Conservation (phyloP, 2,888 invertebrate species). For the Polydesmus complanatus region DNA sequence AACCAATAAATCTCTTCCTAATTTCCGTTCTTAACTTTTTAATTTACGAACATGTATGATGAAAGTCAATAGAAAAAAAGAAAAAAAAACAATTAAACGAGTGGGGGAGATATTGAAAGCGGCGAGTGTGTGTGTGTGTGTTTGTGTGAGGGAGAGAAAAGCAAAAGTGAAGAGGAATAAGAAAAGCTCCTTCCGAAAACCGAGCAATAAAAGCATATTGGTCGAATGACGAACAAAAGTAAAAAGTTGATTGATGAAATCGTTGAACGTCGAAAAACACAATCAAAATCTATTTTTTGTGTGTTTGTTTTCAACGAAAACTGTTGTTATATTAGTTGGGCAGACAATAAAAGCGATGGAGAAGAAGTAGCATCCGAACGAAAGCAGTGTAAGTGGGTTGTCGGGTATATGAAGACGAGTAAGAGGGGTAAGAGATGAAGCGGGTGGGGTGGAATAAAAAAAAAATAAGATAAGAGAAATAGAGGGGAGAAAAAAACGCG, state of each 20-base stretch:
- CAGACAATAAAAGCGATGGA: background rate
- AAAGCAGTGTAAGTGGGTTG: background rate
- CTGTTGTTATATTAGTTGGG: background rate
- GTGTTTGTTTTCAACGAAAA: background rate
- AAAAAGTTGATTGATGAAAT: background rate
- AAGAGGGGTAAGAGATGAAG: background rate
- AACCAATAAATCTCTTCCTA: too few species aligned
- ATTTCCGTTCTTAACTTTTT: too few species aligned
- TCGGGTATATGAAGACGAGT: too few species aligned
- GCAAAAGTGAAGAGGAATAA: too few species aligned
- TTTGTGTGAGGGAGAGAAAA: too few species aligned
- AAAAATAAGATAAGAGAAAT: background rate
- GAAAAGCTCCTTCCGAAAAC: background rate
- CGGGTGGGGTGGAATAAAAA: background rate
- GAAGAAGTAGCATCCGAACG: background rate
- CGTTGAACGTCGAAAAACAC: background rate
- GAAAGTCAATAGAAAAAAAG: too few species aligned
- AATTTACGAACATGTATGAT: too few species aligned
- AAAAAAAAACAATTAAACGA: too few species aligned
- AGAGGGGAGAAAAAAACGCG: background rate
- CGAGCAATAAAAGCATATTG: background rate
- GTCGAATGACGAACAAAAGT: background rate
- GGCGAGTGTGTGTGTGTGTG: too few species aligned
- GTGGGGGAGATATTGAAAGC: too few species aligned
- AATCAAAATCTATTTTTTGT: background rate